Base-by-base conservation (phyloP, 64 coral and sea anemone species). In the Dendronephthya gigantea region DNA sequence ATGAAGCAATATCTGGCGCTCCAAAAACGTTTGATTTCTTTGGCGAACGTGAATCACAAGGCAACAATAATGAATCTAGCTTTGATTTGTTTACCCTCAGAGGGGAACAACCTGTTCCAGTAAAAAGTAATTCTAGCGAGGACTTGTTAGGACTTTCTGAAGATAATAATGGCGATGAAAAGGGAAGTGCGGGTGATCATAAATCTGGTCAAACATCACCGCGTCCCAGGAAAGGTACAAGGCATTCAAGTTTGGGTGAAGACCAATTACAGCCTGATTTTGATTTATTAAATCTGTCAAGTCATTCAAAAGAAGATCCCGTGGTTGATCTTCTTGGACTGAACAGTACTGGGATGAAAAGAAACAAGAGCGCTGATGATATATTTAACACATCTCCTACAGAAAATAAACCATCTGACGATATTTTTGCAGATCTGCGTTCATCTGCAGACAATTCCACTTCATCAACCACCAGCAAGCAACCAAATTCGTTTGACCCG, bases 311-410 rank as follows among this genome's bases (percentile, higher is more conserved):
- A 79, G 72, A 79, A 37, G 72, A 79, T 39, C 15, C 31, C 4
- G 72, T 9, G 15, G 36, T 39, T 34, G 72, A 79, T 79, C 31
- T 79, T 4, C 72, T 39, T 39, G 32, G 36, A 29, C 15, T 39
- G 17, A 33, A 29, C 8, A 79, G 32, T 16, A 1, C 72, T 36
- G 32, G 36, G 11, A 86, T 91, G 84, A 92, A 88, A 30, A 49
- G 95, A 49, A 98, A 98, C 47, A 90, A 62, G 81, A 98, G 95
- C 66, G 91, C 92, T 14, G 92, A 98, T 83, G 95, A 98, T 35
- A 88, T 98, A 8, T 49, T 98, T 23, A 82, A 52, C 14, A 86
- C 90, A 17, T 51, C 55, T 19, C 79, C 56, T 31, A 81, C 90
- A 5, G 83, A 96, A 6, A 86, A 90, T 15, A 79, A 22, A 66